phyloP scores from a whole-genome alignment of 2,888 invertebrate genomes.

The Oligia fasciuncula region DNA sequence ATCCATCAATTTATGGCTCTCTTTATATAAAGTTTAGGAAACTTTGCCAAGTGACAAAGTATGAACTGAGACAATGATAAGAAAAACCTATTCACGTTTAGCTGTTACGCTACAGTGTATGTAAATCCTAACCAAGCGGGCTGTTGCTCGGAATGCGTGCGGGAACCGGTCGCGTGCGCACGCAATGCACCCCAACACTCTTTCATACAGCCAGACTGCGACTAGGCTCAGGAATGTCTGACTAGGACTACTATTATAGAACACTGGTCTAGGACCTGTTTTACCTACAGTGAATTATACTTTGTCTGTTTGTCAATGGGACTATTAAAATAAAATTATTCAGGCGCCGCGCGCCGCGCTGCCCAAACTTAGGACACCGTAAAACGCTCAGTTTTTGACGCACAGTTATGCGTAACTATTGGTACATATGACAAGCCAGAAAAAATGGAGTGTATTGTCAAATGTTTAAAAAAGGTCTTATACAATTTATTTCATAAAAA shows the following conservation, averaged over 20 bases:
- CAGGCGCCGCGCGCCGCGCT: not conserved
- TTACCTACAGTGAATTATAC: not conserved
- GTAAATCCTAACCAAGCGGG: slow-evolving; percentile 25
- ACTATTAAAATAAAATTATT: not conserved
- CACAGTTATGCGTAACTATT: not conserved
- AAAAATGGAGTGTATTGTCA: not conserved
- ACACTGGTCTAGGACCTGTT: slow-evolving; percentile 7
- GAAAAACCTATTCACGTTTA: not conserved
- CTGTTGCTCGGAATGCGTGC: slow-evolving; percentile 61
- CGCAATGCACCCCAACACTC: slow-evolving; percentile 57
- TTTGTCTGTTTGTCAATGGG: not conserved
- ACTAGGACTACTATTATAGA: slow-evolving; percentile 22
- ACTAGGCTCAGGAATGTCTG: slow-evolving; percentile 53
- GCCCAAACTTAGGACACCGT: not conserved
- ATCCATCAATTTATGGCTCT: not conserved
- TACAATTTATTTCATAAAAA: not conserved
- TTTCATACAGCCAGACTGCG: slow-evolving; percentile 44
- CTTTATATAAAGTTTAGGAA: not conserved
- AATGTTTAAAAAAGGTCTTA: not conserved
- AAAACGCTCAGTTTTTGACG: not conserved
- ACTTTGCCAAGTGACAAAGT: not conserved
- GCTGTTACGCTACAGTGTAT: slow-evolving; percentile 28
- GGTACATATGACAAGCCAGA: no score
- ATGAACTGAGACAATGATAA: no score
- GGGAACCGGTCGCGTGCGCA: slow-evolving; percentile 61